Evolutionary conservation across 2,888 invertebrate species (phyloP), one percentile per base, ranked within the genome.

Genomic region (Nesidiocoris tenuis): DNA sequence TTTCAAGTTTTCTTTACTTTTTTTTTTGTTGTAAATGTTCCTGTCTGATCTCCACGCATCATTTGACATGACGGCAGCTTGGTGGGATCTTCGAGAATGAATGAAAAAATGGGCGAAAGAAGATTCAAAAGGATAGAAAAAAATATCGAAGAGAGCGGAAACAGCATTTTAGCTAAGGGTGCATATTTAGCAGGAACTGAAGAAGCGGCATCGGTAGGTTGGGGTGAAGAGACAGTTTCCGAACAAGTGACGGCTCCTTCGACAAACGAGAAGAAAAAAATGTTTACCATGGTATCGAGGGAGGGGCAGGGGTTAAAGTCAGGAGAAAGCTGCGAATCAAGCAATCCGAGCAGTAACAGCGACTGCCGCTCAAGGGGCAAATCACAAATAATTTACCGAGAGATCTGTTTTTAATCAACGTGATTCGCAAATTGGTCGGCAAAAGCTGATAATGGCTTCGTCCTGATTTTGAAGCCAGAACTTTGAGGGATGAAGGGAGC

Each of bases 81-180:
- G 72, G 54, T 24, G 57, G 57, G 70, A 70, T 70, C 59, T 24
- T 59, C 9, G n/a, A 59, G 22, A 59, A 59, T 56, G 24, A 70
- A 59, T 19, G 59, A 24, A 70, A 70, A 70, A 70, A 70, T 54
- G 24, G n/a, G 55, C 56, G 18, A 56, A 39, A 39, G 39, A 39
- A 39, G 39, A 39, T 59, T 18, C 59, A 3, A 59, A 59, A 59
- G 21, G 57, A 70, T 21, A 18, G 70, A 70, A 23, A 19, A 72
- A 72, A 72, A 63, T 39, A 39, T 39, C 39, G 39, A 24, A 25
- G 23, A 63, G 57, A 70, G 57, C 23, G 70, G 70, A 70, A 70
- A 70, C 70, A 70, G 72, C 25, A 54, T 63, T 72, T 72, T 63
- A 72, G 72, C 61, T 72, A 72, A 72, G 72, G 72, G 72, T 72